Percentiles rank a stretch among this genome's conserved stretches.
Evolutionary conservation across 2,113 vertebrate genomes (phyloP).

Genomic region (Solea senegalensis): DNA sequence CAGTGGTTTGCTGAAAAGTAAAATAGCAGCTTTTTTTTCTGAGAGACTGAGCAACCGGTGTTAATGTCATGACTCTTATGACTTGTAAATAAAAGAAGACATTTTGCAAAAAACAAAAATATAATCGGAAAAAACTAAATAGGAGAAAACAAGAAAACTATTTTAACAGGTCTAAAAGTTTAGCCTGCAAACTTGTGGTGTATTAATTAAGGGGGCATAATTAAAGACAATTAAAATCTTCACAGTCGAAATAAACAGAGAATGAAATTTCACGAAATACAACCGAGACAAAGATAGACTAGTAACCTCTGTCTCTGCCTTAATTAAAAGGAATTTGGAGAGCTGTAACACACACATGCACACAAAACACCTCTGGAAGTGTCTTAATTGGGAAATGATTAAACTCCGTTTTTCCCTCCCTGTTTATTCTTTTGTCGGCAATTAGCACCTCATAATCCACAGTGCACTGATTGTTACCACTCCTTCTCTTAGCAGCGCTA

Average conservation of each 20-base stretch:
- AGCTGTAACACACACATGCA: conserved; percentile 48
- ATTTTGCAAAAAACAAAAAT: too few species aligned
- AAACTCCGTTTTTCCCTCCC: conserved; percentile 59
- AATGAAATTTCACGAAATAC: conserved; percentile 47
- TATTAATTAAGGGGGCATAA: conserved; percentile 69
- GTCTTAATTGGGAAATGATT: conserved; percentile 75
- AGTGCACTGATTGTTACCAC: conserved; percentile 10
- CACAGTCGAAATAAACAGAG: conserved; percentile 45
- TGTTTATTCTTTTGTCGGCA: conserved; percentile 66
- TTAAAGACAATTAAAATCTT: conserved; percentile 70
- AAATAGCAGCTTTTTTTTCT: too few species aligned
- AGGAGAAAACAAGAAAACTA: conserved; percentile 5
- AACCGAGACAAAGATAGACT: conserved; percentile 61
- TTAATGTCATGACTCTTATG: too few species aligned
- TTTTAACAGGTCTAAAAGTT: conserved; percentile 45
- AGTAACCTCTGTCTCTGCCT: conserved; percentile 49
- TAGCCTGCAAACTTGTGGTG: conserved; percentile 39
- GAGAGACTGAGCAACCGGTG: too few species aligned
- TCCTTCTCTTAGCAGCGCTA: conserved; percentile 3
- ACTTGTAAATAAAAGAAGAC: too few species aligned
- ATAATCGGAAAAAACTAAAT: neutral
- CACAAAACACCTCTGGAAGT: conserved; percentile 60
- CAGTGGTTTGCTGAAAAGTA: too few species aligned
- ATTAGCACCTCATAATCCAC: conserved; percentile 63
- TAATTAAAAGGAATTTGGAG: conserved; percentile 62